Conservation (phyloP, 2,797 vertebrate species). For the Bryconaethiops microstoma region DNA sequence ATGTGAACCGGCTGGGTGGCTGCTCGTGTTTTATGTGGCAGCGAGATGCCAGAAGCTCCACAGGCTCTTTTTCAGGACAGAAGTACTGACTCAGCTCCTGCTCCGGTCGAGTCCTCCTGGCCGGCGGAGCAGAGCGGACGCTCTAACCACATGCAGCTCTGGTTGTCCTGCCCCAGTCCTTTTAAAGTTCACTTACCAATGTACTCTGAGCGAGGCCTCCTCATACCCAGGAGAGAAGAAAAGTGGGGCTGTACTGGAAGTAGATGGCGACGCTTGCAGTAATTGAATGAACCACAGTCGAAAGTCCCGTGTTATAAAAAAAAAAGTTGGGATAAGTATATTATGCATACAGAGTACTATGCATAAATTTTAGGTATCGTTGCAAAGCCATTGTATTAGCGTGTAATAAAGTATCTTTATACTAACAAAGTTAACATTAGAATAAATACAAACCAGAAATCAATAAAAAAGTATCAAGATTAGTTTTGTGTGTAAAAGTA, state of each 20-base stretch:
- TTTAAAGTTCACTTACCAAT: constrained; percentile 50
- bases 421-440: no score
- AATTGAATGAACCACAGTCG: neutral
- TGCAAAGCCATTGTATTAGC: no score
- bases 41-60: constrained; percentile 74
- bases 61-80: constrained; percentile 69
- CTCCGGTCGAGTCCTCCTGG: constrained; percentile 70
- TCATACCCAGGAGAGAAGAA: neutral
- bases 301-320: neutral
- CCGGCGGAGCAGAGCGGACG: constrained; percentile 66
- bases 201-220: constrained; percentile 40
- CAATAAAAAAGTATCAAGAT: no score
- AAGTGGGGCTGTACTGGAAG: neutral
- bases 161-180: constrained; percentile 61
- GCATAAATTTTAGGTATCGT: no score
- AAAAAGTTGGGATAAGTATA: neutral
- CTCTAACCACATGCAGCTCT: constrained; percentile 62
- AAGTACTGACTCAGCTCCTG: constrained; percentile 78
- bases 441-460: no score
- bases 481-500: no score
- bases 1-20: constrained; percentile 26
- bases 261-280: neutral
- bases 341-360: no score
- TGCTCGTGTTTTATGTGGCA: constrained; percentile 47
- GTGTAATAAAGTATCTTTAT: no score